Evolutionary conservation across 2,888 invertebrate species (phyloP).

Genomic region (Lepetodrilus schrolli): DNA sequence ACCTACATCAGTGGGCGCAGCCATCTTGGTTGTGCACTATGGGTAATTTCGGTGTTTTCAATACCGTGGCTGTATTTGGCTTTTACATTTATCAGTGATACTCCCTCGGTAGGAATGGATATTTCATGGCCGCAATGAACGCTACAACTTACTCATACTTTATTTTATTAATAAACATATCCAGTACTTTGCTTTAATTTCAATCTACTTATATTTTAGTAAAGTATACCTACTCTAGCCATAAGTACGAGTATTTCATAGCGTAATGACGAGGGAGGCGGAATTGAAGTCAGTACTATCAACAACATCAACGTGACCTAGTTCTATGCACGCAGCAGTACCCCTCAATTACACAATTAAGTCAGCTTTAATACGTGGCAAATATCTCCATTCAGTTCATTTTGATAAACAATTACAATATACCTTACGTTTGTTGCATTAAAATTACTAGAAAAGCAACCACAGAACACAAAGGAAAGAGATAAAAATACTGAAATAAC

Average conservation of each 20-base stretch:
- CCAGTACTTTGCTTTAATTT: too few relatives aligned
- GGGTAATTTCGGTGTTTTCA: conserved; percentile 52
- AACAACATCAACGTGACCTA: conserved; percentile 35
- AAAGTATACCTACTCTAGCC: too few relatives aligned
- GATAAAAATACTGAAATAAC: conserved; percentile 15
- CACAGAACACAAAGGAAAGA: conserved; percentile 7
- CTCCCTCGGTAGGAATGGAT: background rate
- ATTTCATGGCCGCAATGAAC: background rate
- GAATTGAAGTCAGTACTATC: conserved; percentile 33
- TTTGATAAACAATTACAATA: background rate
- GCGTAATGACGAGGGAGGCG: conserved; percentile 4
- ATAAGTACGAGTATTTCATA: background rate
- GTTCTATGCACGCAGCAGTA: conserved; percentile 24
- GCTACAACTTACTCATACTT: too few relatives aligned
- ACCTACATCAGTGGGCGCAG: conserved; percentile 45
- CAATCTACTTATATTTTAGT: too few relatives aligned
- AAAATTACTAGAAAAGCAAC: background rate
- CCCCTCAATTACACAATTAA: background rate
- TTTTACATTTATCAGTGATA: background rate
- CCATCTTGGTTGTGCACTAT: conserved; percentile 54
- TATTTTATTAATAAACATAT: too few relatives aligned
- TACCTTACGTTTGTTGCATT: background rate
- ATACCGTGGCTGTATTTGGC: background rate
- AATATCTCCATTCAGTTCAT: background rate
- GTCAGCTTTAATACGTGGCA: background rate